Conservation (phyloP, 1,140 invertebrate genomes). For the Drosophila novamexicana region DNA sequence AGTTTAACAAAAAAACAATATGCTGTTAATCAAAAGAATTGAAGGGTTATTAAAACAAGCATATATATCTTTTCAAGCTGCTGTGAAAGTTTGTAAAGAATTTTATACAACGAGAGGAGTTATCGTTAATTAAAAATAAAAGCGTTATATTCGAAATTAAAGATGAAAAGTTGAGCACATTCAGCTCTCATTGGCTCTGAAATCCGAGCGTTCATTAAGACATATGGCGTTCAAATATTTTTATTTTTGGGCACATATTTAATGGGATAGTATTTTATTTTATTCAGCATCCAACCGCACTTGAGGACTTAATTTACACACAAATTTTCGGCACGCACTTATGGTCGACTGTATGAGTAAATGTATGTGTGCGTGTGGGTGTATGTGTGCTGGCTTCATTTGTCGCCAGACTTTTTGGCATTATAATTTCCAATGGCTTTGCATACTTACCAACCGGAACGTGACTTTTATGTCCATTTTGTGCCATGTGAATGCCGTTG, state of each 20-base stretch:
- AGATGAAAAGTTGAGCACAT: not conserved
- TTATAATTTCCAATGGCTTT: constrained; percentile 24
- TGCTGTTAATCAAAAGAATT: too few relatives aligned
- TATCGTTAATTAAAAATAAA: too few relatives aligned
- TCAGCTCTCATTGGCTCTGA: not conserved
- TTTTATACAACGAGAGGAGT: too few relatives aligned
- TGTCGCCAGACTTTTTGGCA: constrained; percentile 25
- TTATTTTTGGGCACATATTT: not conserved
- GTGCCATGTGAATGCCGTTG: constrained; percentile 19
- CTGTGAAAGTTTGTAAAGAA: too few relatives aligned
- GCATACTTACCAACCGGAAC: constrained; percentile 28
- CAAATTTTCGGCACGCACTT: constrained; percentile 15
- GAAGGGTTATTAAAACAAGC: too few relatives aligned
- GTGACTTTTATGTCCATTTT: constrained; percentile 69
- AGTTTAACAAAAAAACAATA: too few relatives aligned
- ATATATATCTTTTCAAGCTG: too few relatives aligned
- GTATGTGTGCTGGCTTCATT: constrained; percentile 25
- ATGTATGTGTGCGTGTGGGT: not conserved
- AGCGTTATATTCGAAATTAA: too few relatives aligned
- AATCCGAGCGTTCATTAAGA: too few relatives aligned
- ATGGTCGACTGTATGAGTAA: not conserved
- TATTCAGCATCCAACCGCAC: constrained; percentile 3
- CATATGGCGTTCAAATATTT: not conserved
- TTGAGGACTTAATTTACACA: constrained; percentile 33
- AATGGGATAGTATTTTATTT: not conserved